Base-by-base conservation (phyloP, 2,113 vertebrate genomes). In the Nicator chloris region DNA sequence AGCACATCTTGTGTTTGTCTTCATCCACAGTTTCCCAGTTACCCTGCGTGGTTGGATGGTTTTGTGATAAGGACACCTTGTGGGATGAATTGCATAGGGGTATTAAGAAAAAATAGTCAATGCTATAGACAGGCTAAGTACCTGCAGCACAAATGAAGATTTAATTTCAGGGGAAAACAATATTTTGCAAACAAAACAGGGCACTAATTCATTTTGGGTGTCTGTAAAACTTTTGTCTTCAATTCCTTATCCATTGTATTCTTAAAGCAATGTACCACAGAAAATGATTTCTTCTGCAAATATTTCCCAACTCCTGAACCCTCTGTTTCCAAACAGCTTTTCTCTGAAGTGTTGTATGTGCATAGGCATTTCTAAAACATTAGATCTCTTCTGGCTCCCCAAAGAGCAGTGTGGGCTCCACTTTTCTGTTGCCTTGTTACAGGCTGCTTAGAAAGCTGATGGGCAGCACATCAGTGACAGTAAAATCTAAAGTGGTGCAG, bases 1-100 rank as follows among this genome's bases (percentile, higher is more conserved):
- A 72, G 12, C 35, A 63, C 16, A 17, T 66, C 37, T 15, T 47
- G 42, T 57, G 47, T 57, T 72, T 88, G 40, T 73, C 65, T 79
- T 47, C 21, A 51, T 17, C 24, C n/a, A 21, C 12, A 60, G 47
- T 7, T 28, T 15, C 23, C 47, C 0, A 0, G 53, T 51, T 42
- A 17, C 35, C 26, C 82, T n/a, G 11, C 0, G 3, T 40, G 44
- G 21, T 8, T 59, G 27, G 65, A 21, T 69, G 49, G 31, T 45
- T 91, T 61, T 85, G 53, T 37, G 31, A 49, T 27, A 33, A 72
- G 31, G 24, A 82, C 20, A 37, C 18, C 19, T 49, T 24, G 37
- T 80, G 76, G 49, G 17, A 49, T 53, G 40, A 82, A 57, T 37
- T 31, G 9, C 31, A 35, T 1, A 40, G 20, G 5, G 10, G 3